Conservation (phyloP, 1,140 invertebrate species). For the Leptopilina boulardi region DNA sequence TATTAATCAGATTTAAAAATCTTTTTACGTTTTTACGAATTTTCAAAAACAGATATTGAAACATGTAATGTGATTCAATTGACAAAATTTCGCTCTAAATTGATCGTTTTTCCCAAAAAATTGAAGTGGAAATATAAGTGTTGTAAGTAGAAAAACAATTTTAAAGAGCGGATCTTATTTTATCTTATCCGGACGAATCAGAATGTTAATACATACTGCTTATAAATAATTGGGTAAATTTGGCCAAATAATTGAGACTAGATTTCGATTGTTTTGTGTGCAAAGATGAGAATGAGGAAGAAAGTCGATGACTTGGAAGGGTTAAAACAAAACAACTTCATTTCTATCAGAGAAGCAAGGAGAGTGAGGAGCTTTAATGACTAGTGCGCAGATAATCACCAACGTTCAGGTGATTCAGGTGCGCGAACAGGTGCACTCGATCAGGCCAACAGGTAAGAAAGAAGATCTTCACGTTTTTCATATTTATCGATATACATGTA, state of each 20-base stretch:
- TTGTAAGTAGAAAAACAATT: too few species aligned
- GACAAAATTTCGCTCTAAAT: too few species aligned
- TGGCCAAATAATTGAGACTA: background rate
- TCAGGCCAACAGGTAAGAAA: constrained; percentile 58
- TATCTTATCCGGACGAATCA: too few species aligned
- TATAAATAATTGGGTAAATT: background rate
- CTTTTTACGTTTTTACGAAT: too few species aligned
- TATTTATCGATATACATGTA: constrained; percentile 19
- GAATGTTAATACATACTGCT: background rate
- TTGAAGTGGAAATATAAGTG: too few species aligned
- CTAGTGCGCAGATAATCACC: constrained; percentile 61
- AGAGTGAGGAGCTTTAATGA: constrained; percentile 48
- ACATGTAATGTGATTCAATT: too few species aligned
- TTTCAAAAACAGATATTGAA: too few species aligned
- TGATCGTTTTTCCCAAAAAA: background rate
- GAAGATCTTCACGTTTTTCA: constrained; percentile 43
- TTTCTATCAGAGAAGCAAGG: constrained; percentile 56
- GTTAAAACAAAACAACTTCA: constrained; percentile 63
- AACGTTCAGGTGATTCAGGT: constrained; percentile 65
- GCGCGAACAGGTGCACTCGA: constrained; percentile 63
- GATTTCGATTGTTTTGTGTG: background rate
- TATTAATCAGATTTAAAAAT: too few species aligned
- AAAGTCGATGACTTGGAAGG: constrained; percentile 47
- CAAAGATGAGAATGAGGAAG: constrained; percentile 19
- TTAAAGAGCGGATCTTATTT: too few species aligned